phyloP scores from a whole-genome alignment of 2,797 vertebrate species.

The Gambusia yucatana region DNA sequence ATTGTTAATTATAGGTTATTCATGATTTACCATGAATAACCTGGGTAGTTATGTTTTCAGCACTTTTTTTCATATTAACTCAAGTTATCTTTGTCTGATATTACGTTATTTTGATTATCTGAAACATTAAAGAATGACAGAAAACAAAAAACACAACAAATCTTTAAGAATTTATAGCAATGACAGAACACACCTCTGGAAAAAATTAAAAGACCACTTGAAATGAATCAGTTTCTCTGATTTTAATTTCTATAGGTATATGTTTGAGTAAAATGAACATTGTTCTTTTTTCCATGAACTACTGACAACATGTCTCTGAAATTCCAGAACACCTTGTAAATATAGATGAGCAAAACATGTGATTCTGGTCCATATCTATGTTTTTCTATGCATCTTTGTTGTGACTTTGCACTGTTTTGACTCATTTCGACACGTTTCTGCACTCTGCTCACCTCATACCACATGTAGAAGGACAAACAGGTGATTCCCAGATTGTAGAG shows the following conservation, averaged over 20 bases:
- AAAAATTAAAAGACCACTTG: no score
- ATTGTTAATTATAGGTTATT: not conserved
- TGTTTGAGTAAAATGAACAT: no score
- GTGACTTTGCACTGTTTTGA: constrained; percentile 25
- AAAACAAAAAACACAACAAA: not conserved
- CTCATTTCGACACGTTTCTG: constrained; percentile 10
- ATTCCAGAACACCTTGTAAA: not conserved
- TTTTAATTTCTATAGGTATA: no score
- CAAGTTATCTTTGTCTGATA: not conserved
- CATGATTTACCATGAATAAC: not conserved
- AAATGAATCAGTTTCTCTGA: no score
- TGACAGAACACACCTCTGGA: not conserved
- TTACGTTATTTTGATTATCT: not conserved
- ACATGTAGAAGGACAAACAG: constrained; percentile 94
- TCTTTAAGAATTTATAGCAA: not conserved
- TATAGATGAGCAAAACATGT: not conserved
- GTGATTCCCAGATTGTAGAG: constrained; percentile 94
- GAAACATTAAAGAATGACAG: not conserved
- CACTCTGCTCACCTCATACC: constrained; percentile 87
- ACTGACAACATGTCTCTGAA: not conserved
- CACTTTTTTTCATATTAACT: not conserved
- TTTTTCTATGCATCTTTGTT: constrained; percentile 4
- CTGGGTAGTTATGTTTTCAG: not conserved
- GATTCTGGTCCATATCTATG: not conserved
- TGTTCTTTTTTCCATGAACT: no score